These are phyloP conservation scores for Coenonympha arcania DNA, from an alignment of 2,888 invertebrate genomes.

Conservation along the genomic window DNA sequence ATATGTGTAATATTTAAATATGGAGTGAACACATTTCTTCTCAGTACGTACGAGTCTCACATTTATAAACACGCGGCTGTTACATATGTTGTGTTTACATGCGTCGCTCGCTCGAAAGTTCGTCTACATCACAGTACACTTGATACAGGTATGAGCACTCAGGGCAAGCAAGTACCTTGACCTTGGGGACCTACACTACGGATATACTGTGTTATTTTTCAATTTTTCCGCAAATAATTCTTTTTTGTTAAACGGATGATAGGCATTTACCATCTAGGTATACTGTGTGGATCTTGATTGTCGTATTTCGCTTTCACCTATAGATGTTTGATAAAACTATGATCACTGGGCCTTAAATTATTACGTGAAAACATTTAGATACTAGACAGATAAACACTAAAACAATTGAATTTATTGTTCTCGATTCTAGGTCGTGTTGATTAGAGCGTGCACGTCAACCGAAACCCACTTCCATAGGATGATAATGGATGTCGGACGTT, in stretches of 20 bases:
- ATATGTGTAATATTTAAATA: too few relatives aligned
- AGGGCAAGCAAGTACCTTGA: conserved; percentile 61
- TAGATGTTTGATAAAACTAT: background rate
- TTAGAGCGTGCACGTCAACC: conserved; percentile 30
- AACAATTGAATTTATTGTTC: conserved; percentile 24
- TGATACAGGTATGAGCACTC: conserved; percentile 46
- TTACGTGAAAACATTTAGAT: background rate
- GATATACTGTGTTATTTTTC: conserved; percentile 59
- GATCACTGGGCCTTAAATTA: background rate
- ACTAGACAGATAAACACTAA: background rate
- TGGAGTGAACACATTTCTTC: conserved; percentile 10
- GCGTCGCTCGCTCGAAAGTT: conserved; percentile 54
- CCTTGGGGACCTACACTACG: conserved; percentile 58
- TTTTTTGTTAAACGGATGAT: background rate
- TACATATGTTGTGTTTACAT: conserved; percentile 31
- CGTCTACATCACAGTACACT: too few relatives aligned
- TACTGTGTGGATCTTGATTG: background rate
- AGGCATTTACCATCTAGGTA: background rate
- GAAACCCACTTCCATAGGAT: conserved; percentile 37
- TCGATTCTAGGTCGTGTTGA: conserved; percentile 31
- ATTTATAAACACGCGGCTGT: conserved; percentile 32
- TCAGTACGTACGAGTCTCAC: conserved; percentile 24
- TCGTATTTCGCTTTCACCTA: background rate
- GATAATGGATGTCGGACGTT: conserved; percentile 55
- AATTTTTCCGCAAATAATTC: conserved; percentile 52